These are phyloP conservation scores for Dynastes maya DNA, from an alignment of 2,888 invertebrate genomes.

Conservation along the genomic window DNA sequence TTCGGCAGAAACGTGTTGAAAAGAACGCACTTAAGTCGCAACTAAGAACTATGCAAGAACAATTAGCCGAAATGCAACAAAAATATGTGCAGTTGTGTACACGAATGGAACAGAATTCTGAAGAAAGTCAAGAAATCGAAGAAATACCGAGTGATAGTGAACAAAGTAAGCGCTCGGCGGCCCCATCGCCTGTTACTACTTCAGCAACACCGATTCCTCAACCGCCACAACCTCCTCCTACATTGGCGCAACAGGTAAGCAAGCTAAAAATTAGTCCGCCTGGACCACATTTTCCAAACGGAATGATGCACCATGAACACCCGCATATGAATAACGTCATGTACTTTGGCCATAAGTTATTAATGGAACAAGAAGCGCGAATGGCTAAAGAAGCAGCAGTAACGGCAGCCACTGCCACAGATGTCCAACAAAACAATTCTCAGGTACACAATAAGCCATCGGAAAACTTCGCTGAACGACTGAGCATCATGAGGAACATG, in stretches of 20 bases:
- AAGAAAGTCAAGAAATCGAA: constrained; percentile 83
- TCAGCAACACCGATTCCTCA: constrained; percentile 71
- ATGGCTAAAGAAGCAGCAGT: constrained; percentile 78
- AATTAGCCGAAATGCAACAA: constrained; percentile 92
- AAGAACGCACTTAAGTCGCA: constrained; percentile 90
- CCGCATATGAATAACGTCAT: constrained; percentile 74
- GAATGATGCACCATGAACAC: constrained; percentile 68
- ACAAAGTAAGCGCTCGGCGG: constrained; percentile 72
- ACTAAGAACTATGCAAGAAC: constrained; percentile 89
- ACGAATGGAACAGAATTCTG: constrained; percentile 86
- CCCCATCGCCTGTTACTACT: constrained; percentile 74
- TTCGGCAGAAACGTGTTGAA: constrained; percentile 88
- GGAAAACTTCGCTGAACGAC: constrained; percentile 83
- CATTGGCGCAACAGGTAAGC: constrained; percentile 74
- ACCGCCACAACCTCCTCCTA: constrained; percentile 66
- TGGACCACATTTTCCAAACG: constrained; percentile 70
- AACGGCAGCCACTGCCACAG: constrained; percentile 75
- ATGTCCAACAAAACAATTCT: constrained; percentile 63
- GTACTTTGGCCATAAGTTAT: constrained; percentile 86
- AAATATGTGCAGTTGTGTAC: constrained; percentile 91
- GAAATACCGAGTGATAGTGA: constrained; percentile 83
- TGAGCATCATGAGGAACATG: constrained; percentile 83
- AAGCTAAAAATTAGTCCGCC: constrained; percentile 70
- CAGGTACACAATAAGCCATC: constrained; percentile 53
- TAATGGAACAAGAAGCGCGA: constrained; percentile 85